Evolutionary conservation across 2,797 vertebrate genomes (phyloP), one percentile per base, ranked within the genome.

Genomic region (Chromis chromis): DNA sequence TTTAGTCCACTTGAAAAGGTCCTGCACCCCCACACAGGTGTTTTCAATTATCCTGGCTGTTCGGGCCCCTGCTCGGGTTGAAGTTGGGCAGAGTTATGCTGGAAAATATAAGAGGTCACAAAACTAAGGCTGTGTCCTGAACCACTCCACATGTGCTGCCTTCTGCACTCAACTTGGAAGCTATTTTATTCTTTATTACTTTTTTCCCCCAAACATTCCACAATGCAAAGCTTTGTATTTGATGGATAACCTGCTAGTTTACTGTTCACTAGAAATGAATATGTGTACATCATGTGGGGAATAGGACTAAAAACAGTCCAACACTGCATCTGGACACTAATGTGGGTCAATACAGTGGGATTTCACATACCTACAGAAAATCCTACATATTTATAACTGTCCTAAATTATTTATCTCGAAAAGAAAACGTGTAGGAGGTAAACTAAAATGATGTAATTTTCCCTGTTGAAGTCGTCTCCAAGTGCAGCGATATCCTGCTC

Each of bases 11-110:
- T n/a, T n/a, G 28, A n/a, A 48, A 39, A 54, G 42, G 55, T 31
- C 62, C 17, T 28, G 58, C 55, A 13, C 59, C 44, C 39, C 60
- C 65, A 69, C 70, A 70, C 82, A 81, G 70, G 57, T 78, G 79
- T 70, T 82, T 81, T 39, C 46, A 76, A 36, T 82, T 78, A 80
- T 36, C 28, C 28, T 49, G 74, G 25, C 48, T 58, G 74, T 48
- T 61, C 27, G 46, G 74, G 71, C 75, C 70, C 61, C 58, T 9
- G 65, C 52, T 62, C 2, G 58, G 36, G 39, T 54, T 60, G 55
- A 67, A 17, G 63, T 36, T 36, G 31, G 25, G 48, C 53, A 53
- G 63, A 65, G 39, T 6, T 62, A 40, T 27, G 28, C 7, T 59
- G 50, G 40, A 67, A 76, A 71, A 63, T 48, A 63, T 10, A 61